Percentiles rank a stretch among this genome's conserved stretches.
phyloP scores from a whole-genome alignment of 1,140 invertebrate species.

The Heliothis subflexa region DNA sequence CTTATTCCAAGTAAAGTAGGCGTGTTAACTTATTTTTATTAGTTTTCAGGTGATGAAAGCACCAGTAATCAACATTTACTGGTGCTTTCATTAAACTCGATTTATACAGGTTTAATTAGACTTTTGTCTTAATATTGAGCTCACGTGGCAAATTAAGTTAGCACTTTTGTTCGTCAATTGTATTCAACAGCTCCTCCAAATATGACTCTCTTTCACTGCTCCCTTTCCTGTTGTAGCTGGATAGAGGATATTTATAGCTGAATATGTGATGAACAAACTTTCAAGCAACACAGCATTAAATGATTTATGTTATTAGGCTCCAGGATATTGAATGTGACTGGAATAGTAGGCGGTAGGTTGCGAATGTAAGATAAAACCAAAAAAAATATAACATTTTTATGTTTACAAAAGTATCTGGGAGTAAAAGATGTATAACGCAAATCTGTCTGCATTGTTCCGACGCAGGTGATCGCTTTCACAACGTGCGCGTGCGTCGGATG shows the following conservation, averaged over 20 bases:
- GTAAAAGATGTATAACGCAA: neutral
- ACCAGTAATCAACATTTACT: neutral
- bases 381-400: neutral
- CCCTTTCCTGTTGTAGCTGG: too few relatives aligned
- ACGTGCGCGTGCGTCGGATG: neutral
- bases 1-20: neutral
- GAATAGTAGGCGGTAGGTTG: too few relatives aligned
- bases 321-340: too few relatives aligned
- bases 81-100: neutral
- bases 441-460: conserved; percentile 8
- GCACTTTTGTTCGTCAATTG: too few relatives aligned
- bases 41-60: neutral
- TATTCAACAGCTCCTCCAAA: too few relatives aligned
- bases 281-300: too few relatives aligned
- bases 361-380: neutral
- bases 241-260: too few relatives aligned
- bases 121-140: too few relatives aligned
- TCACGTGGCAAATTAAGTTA: too few relatives aligned
- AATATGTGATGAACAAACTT: too few relatives aligned
- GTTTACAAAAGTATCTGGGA: neutral
- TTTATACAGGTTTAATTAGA: neutral
- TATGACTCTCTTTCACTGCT: too few relatives aligned
- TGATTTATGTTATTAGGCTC: too few relatives aligned
- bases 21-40: neutral
- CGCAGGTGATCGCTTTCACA: conserved; percentile 35